Evolutionary conservation across 2,888 invertebrate genomes (phyloP).

Genomic region (Hyposoter dolosus): DNA sequence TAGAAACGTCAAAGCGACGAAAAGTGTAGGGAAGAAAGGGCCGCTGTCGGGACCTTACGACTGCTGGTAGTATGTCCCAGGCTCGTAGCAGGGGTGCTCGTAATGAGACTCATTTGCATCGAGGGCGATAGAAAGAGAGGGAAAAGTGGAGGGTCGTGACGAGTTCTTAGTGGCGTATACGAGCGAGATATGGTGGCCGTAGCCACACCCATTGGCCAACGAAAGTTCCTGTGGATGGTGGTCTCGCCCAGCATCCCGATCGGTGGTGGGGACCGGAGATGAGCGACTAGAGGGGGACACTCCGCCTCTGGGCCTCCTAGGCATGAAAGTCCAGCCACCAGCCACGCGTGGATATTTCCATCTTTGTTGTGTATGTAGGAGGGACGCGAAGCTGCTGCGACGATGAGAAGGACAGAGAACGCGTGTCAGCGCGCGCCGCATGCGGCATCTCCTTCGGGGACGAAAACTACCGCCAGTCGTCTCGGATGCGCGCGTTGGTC

Average conservation of each 20-base stretch:
- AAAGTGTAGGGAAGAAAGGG: neutral
- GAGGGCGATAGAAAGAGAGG: slow-evolving; percentile 2
- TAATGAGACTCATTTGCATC: slow-evolving; percentile 78
- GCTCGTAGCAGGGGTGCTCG: slow-evolving; percentile 60
- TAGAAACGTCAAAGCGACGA: slow-evolving; percentile 5
- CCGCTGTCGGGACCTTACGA: neutral
- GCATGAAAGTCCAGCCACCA: neutral
- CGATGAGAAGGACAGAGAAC: slow-evolving; percentile 9
- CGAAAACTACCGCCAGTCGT: slow-evolving; percentile 76
- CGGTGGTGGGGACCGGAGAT: slow-evolving; percentile 4
- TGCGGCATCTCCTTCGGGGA: slow-evolving; percentile 63
- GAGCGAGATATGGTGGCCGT: slow-evolving; percentile 76
- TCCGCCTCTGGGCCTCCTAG: slow-evolving; percentile 16
- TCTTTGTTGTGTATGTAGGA: slow-evolving; percentile 6
- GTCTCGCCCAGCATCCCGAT: slow-evolving; percentile 48
- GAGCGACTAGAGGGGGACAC: slow-evolving; percentile 2
- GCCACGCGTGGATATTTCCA: neutral
- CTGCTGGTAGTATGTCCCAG: neutral
- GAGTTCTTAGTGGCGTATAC: slow-evolving; percentile 71
- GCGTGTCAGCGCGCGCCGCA: slow-evolving; percentile 58
- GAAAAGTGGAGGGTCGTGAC: slow-evolving; percentile 24
- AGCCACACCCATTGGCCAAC: slow-evolving; percentile 79
- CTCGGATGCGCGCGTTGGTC: slow-evolving; percentile 80
- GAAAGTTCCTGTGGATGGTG: neutral
- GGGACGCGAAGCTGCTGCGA: neutral